These are phyloP conservation scores for Daboia siamensis DNA, from an alignment of 2,113 vertebrate genomes.

Conservation along the genomic window DNA sequence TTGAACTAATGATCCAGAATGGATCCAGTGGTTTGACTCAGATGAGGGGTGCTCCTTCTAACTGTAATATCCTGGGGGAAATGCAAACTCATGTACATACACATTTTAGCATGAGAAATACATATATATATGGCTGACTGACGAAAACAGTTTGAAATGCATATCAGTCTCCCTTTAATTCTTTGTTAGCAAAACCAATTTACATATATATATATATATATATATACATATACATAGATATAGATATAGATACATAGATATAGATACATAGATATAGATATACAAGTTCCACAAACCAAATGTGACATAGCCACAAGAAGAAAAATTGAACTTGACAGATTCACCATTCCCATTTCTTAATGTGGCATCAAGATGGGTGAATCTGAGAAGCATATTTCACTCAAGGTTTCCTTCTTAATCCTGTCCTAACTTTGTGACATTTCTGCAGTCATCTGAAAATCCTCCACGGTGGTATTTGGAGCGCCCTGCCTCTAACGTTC, in stretches of 20 bases:
- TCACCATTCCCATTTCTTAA: neutral
- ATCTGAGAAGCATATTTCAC: neutral
- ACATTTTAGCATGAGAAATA: neutral
- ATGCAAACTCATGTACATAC: neutral
- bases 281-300: neutral
- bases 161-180: too few species aligned
- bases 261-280: neutral
- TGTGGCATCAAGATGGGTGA: neutral
- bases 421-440: neutral
- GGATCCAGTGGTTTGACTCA: neutral
- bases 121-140: too few species aligned
- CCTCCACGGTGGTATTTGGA: too few species aligned
- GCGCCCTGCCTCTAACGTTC: too few species aligned
- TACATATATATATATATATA: neutral
- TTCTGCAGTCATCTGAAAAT: neutral
- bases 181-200: too few species aligned
- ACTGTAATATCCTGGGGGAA: neutral
- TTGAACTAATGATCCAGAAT: neutral
- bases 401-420: neutral
- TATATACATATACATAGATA: neutral
- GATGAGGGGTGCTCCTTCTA: neutral
- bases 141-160: too few species aligned
- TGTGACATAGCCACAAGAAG: neutral
- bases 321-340: neutral
- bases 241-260: too few species aligned